Percentiles rank a stretch among this genome's conserved stretches.
phyloP scores from a whole-genome alignment of 2,113 vertebrate species.

The Boulengeromyrus knoepffleri region DNA sequence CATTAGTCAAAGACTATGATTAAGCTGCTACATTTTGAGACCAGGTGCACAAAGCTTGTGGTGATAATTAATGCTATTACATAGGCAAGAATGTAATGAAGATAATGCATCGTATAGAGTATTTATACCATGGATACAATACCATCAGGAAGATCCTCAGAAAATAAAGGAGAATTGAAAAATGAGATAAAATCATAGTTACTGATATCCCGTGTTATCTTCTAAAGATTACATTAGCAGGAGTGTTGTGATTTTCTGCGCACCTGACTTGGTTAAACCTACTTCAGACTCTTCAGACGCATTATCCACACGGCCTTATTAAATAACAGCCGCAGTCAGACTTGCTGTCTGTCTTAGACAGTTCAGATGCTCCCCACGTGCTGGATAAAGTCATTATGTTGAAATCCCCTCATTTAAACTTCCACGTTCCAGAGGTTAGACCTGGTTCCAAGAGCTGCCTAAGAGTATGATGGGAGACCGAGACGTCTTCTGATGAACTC shows the following conservation, averaged over 20 bases:
- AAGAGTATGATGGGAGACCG: background rate
- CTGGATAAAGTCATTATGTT: background rate
- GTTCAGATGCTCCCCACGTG: no score
- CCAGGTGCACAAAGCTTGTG: background rate
- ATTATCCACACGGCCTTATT: background rate
- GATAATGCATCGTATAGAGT: background rate
- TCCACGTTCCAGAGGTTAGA: background rate
- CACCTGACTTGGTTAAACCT: background rate
- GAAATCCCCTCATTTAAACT: background rate
- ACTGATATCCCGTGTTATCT: background rate
- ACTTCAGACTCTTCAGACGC: background rate
- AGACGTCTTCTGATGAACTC: background rate
- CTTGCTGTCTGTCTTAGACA: background rate
- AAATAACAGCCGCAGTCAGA: background rate
- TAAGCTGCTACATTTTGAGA: conserved; percentile 3
- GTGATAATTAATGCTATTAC: conserved; percentile 2
- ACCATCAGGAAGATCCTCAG: background rate
- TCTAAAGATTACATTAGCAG: background rate
- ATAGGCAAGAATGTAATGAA: background rate
- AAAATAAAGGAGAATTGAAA: background rate
- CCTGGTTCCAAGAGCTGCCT: background rate
- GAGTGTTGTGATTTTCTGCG: background rate
- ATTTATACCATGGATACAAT: background rate
- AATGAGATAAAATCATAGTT: background rate
- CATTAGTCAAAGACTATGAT: conserved; percentile 15